These are phyloP conservation scores for Pocota personata DNA, from an alignment of 2,888 invertebrate species.

Conservation along the genomic window DNA sequence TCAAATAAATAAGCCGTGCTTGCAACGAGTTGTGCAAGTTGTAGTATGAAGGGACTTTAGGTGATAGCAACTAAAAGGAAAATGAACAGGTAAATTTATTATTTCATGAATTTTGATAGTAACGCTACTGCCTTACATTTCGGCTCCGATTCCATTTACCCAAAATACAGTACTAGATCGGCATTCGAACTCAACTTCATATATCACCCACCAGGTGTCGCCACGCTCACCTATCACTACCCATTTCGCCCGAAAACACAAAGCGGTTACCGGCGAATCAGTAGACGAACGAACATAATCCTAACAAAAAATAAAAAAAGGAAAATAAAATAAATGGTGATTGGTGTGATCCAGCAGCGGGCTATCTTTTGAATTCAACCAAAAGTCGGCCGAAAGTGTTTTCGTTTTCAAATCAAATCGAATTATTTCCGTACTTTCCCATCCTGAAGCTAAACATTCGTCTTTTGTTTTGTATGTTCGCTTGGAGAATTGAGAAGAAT, in stretches of 20 bases:
- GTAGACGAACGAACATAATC: conserved; percentile 61
- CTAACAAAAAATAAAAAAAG: conserved; percentile 62
- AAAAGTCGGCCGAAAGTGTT: conserved; percentile 65
- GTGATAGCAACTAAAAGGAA: too few species aligned
- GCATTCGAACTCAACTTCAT: background rate
- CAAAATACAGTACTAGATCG: conserved; percentile 23
- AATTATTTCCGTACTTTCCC: conserved; percentile 53
- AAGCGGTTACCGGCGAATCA: conserved; percentile 73
- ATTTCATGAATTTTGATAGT: too few species aligned
- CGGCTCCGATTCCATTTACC: background rate
- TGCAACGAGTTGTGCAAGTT: too few species aligned
- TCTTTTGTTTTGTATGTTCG: conserved; percentile 69
- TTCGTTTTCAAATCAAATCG: conserved; percentile 40
- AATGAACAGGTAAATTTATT: too few species aligned
- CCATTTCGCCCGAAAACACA: conserved; percentile 64
- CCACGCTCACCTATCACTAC: background rate
- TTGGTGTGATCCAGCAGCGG: conserved; percentile 65
- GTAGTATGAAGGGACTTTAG: too few species aligned
- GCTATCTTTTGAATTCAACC: conserved; percentile 65
- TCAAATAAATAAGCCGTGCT: too few species aligned
- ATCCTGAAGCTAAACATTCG: conserved; percentile 37
- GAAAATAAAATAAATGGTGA: conserved; percentile 69
- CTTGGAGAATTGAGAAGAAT: conserved; percentile 57
- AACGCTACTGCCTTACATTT: too few species aligned
- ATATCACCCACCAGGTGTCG: conserved; percentile 10